Evolutionary conservation across 2,113 vertebrate genomes (phyloP).

Genomic region (Sminthopsis crassicaudata): DNA sequence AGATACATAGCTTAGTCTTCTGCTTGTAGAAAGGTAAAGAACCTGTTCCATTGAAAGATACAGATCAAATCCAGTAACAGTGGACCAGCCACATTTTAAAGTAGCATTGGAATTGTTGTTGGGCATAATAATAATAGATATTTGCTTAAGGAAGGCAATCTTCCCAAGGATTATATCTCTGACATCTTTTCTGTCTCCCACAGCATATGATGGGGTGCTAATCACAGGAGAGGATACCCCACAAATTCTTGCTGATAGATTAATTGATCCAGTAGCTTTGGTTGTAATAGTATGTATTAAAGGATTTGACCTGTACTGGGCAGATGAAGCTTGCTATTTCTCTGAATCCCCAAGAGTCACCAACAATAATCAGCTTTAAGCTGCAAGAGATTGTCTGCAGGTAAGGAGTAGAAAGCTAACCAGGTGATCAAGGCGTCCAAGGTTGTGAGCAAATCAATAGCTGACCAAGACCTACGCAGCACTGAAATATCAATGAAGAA

Average conservation of each 20-base stretch:
- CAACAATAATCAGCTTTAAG: conserved; percentile 2
- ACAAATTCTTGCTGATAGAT: neutral
- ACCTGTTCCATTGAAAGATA: conserved; percentile 18
- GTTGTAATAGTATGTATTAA: conserved; percentile 15
- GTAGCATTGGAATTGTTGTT: neutral
- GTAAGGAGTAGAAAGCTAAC: conserved; percentile 14
- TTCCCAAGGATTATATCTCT: neutral
- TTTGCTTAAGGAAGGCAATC: conserved; percentile 10
- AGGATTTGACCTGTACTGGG: conserved; percentile 38
- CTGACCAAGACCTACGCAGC: conserved; percentile 10
- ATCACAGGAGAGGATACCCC: neutral
- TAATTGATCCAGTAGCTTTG: conserved; percentile 11
- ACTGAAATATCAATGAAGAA: neutral
- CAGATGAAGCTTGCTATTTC: neutral
- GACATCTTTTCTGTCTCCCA: neutral
- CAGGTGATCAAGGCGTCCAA: conserved; percentile 22
- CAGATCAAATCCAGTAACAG: neutral
- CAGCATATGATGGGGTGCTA: neutral
- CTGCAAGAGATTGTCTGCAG: neutral
- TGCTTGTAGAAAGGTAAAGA: conserved; percentile 18
- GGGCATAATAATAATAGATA: neutral
- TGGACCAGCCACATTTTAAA: conserved; percentile 24
- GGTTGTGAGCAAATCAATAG: conserved; percentile 35
- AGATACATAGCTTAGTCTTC: neutral
- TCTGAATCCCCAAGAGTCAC: neutral